phyloP scores from a whole-genome alignment of 92 coral and sea anemone genomes.

The Bergia sp. region DNA sequence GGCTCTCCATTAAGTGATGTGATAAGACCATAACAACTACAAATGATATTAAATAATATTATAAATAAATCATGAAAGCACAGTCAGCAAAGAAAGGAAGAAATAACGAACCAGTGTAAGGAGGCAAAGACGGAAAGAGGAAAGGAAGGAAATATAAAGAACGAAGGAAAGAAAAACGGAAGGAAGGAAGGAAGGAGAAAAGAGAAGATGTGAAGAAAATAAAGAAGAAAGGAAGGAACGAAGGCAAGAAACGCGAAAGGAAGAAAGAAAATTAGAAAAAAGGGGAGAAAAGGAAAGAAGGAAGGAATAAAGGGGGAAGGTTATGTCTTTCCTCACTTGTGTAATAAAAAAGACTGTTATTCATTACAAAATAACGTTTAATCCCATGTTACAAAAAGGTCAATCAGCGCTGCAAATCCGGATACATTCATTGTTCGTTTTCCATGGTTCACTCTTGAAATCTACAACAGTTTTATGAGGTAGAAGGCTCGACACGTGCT shows the following conservation, averaged over 20 bases:
- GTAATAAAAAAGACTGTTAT: no score
- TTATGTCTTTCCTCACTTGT: no score
- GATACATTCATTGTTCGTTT: neutral
- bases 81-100: neutral
- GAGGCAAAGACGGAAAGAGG: neutral
- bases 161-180: neutral
- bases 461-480: neutral
- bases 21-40: conserved; percentile 88
- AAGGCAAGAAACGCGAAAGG: neutral
- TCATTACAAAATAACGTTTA: no score
- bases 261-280: neutral
- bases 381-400: no score
- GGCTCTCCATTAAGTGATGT: conserved; percentile 95
- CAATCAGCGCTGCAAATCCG: no score
- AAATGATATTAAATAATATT: neutral
- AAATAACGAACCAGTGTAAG: neutral
- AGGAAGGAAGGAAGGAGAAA: neutral
- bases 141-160: no score
- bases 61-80: neutral
- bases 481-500: neutral
- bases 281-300: no score
- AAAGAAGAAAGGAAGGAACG: neutral
- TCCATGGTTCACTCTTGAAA: neutral
- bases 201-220: neutral
- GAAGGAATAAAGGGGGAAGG: neutral